Conservation (phyloP, 30 jellyfish, hydroid and myxozoan genomes). For the Hydractinia symbiolongicarpus region DNA sequence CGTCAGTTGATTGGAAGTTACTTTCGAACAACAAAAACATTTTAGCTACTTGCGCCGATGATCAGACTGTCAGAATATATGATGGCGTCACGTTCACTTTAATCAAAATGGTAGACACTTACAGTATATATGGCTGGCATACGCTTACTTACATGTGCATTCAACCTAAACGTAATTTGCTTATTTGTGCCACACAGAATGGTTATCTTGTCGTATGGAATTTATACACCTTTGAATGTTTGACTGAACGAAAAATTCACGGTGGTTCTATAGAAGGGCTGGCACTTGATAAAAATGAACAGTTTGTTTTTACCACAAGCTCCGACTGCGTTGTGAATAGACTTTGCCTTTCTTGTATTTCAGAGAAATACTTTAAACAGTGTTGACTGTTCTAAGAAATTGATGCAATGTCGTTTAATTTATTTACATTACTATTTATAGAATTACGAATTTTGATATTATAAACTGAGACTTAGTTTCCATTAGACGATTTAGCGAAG, state of each 20-base stretch:
- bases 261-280: slow-evolving; percentile 96
- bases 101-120: slow-evolving; percentile 32
- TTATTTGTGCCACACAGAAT: slow-evolving; percentile 72
- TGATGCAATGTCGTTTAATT: too few species aligned
- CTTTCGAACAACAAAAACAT: slow-evolving; percentile 22
- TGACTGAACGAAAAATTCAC: slow-evolving; percentile 47
- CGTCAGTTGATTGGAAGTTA: slow-evolving; percentile 81
- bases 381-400: too few species aligned
- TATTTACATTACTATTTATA: too few species aligned
- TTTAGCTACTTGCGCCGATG: slow-evolving; percentile 94
- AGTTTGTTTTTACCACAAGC: slow-evolving; percentile 53
- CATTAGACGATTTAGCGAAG: too few species aligned
- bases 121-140: slow-evolving; percentile 80
- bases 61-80: slow-evolving; percentile 65
- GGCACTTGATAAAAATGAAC: slow-evolving; percentile 19
- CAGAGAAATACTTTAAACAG: background rate
- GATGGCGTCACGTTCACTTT: slow-evolving; percentile 60
- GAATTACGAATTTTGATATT: too few species aligned
- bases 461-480: too few species aligned
- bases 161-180: slow-evolving; percentile 38
- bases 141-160: slow-evolving; percentile 69
- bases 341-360: slow-evolving; percentile 1
- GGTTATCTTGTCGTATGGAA: slow-evolving; percentile 85
- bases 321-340: slow-evolving; percentile 77
- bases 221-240: slow-evolving; percentile 15